Evolutionary conservation across 2,797 vertebrate genomes (phyloP), one percentile per base, ranked within the genome.

Genomic region (Cuculus canorus): DNA sequence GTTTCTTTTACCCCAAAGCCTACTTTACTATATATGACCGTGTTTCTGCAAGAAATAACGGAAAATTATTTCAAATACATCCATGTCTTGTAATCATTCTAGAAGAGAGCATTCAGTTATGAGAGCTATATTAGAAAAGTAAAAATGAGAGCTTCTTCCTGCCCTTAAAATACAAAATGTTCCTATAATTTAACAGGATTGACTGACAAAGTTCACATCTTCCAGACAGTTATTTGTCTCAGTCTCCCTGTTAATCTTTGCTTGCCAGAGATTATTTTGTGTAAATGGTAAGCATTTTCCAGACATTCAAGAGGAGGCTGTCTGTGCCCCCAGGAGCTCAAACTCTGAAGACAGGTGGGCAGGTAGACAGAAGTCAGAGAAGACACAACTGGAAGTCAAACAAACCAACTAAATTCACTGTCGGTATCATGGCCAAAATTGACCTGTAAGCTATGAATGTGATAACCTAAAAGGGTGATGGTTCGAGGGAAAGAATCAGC

Each of bases 81-180:
- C 61, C 18, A 50, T 0, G 3, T 61, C 57, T 68, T 82, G 56
- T 57, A 85, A 64, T 77, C 68, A 89, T 60, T 14, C 68, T 64
- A 91, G 32, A 70, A 60, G 23, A 70, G 6, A 41, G 13, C 56
- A 64, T 30, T 80, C n/a, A 80, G 25, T 78, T 81, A 68, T 4
- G 14, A 91, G 33, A 93, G 19, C 18, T 86, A 5, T 60, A 88
- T 61, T 52, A 61, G 41, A 52, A 56, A 91, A 85, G 17, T 8
- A 75, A 95, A 91, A 96, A 76, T 13, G 21, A 87, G 60, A 83
- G 11, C 37, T 63, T 72, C 77, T 86, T 66, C 77, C 69, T 83
- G 77, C 65, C 45, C 57, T 83, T 90, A 71, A 90, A 90, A 87
- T 19, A 78, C 21, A 77, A 70, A 63, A 64, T 43, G 33, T 83